Conservation (phyloP, 2,888 invertebrate genomes). For the Cosmia trapezina region DNA sequence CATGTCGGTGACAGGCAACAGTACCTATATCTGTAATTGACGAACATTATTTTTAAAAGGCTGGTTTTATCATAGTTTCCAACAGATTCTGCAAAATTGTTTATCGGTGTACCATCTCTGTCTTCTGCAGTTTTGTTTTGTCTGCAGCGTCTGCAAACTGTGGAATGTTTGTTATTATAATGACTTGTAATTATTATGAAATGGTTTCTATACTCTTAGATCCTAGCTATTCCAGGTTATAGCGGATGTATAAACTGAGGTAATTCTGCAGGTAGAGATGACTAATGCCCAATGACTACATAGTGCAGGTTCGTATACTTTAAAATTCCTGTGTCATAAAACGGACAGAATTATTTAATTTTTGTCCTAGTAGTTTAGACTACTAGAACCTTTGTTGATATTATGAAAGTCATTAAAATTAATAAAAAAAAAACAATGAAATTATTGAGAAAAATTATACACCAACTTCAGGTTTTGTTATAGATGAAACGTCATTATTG, state of each 20-base stretch:
- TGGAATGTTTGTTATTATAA: conserved; percentile 4
- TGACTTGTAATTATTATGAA: conserved; percentile 36
- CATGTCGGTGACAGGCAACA: not conserved
- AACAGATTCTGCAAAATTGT: conserved; percentile 1
- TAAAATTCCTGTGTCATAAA: conserved; percentile 2
- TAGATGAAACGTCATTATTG: not conserved
- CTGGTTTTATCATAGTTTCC: not conserved
- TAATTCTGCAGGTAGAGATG: conserved; percentile 47
- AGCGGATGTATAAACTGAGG: conserved; percentile 45
- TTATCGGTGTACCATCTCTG: not conserved
- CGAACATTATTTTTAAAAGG: not conserved
- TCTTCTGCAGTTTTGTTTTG: not conserved
- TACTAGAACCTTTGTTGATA: not conserved
- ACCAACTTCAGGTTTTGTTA: not conserved
- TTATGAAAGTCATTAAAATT: not conserved
- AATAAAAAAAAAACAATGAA: not conserved
- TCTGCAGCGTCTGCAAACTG: not conserved
- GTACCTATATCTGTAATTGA: not conserved
- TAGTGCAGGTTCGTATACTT: conserved; percentile 3
- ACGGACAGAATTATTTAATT: not conserved
- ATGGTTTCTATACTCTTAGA: conserved; percentile 25
- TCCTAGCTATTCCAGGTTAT: conserved; percentile 17
- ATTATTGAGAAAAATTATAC: not conserved
- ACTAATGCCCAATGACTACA: conserved; percentile 43
- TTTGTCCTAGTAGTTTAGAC: not conserved